A percentile compares a stretch with the other conserved stretches of the same genome.
Conservation (phyloP, 2,888 invertebrate species). For the Euphydryas editha region DNA sequence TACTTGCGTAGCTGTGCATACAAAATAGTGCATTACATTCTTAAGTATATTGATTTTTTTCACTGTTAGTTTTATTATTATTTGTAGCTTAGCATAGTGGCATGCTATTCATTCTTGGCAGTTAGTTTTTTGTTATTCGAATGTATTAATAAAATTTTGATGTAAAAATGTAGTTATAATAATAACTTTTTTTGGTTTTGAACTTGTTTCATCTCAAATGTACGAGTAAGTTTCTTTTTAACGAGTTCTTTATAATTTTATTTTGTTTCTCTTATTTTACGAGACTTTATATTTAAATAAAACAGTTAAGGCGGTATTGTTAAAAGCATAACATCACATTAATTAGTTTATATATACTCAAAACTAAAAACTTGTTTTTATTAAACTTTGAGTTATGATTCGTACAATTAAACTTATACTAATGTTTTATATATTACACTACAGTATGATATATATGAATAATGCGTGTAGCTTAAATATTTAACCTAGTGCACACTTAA, state of each 20-base stretch:
- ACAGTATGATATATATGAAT: neutral
- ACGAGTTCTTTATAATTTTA: neutral
- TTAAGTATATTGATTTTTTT: neutral
- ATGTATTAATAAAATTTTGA: neutral
- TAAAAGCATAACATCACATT: neutral
- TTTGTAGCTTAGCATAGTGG: neutral
- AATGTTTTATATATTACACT: too few relatives aligned
- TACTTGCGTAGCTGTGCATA: neutral
- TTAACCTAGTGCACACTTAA: neutral
- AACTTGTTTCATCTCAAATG: neutral
- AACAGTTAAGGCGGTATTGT: neutral
- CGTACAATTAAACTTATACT: too few relatives aligned
- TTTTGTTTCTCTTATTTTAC: neutral
- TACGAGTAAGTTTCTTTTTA: neutral
- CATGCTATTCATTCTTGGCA: neutral
- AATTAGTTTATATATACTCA: neutral
- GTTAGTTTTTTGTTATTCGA: neutral
- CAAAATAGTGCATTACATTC: constrained; percentile 11
- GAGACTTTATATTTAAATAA: neutral
- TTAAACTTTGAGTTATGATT: too few relatives aligned
- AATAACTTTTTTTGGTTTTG: neutral
- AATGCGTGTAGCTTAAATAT: neutral
- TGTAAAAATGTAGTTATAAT: neutral
- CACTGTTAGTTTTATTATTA: neutral
- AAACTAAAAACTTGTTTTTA: too few relatives aligned